Conservation (phyloP, 2,113 vertebrate genomes). For the Tursiops truncatus region DNA sequence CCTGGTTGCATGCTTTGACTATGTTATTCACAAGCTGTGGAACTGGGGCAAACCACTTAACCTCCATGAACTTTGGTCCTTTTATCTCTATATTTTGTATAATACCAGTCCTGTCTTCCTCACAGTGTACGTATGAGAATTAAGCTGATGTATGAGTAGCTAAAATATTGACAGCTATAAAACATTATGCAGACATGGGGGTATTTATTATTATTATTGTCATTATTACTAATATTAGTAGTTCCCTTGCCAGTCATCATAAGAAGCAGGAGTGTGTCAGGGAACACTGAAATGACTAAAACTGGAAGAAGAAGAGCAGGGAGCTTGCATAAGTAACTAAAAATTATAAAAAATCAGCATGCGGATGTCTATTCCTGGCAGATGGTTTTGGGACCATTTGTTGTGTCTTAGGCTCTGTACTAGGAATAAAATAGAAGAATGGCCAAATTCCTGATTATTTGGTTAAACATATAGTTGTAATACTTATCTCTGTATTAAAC, state of each 20-base stretch:
- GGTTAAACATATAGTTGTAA: neutral
- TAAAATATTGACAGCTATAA: neutral
- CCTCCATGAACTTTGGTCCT: neutral
- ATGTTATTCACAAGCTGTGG: neutral
- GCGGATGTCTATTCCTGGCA: neutral
- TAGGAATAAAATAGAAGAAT: conserved; percentile 2
- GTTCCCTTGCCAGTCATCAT: neutral
- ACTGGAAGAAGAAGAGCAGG: neutral
- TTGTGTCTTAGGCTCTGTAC: neutral
- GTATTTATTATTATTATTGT: neutral
- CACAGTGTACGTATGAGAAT: neutral
- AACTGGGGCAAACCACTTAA: neutral
- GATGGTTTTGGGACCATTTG: neutral
- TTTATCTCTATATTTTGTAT: neutral
- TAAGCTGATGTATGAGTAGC: neutral
- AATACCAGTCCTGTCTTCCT: neutral
- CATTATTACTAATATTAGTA: neutral
- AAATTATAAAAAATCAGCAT: conserved; percentile 25
- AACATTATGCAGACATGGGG: neutral
- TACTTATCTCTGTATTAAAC: conserved; percentile 30
- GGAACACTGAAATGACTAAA: neutral
- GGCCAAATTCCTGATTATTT: conserved; percentile 11
- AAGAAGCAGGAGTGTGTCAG: neutral
- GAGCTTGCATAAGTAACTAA: neutral
- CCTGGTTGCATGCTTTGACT: neutral